Evolutionary conservation across 2,113 vertebrate genomes (phyloP), one percentile per base, ranked within the genome.

Genomic region (Zapornia atra): DNA sequence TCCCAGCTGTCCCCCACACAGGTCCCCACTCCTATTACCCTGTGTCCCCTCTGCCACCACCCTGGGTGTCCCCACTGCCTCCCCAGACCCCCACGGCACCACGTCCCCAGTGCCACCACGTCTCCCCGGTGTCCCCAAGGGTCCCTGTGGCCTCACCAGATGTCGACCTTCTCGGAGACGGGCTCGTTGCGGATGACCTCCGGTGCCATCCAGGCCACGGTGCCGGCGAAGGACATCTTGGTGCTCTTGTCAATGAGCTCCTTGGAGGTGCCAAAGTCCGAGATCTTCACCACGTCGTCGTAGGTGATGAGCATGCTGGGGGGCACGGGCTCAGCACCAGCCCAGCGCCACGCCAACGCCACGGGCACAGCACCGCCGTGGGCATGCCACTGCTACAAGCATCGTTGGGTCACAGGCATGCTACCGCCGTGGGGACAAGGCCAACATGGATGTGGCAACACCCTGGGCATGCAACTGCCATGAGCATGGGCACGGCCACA

Each of bases 191-290:
- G 98, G 92, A 99, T 99, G 84, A 99, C 99, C 96, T 99, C 99
- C 0, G 99, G 99, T 3, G 99, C 99, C 99, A 99, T 99, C 99
- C 99, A 99, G 97, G 99, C 99, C 97, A 99, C 99, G 2, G 99
- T 99, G 86, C 99, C 99, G 0, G 99, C 99, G 11, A 99, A 99
- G 53, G 99, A 99, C 99, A 99, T 99, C 98, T 99, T 99, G 96
- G 99, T 99, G 98, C 99, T 99, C 97, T 99, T 99, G 98, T 99
- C 99, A 25, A 98, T 99, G 94, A 99, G 98, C 94, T 99, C 99
- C 97, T 99, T 99, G 89, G 99, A 99, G 18, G 99, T 99, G 91
- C 99, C 99, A 42, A 99, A 99, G 96, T 99, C 99, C 4, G 99
- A 99, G 98, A 99, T 99, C 98, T 99, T 99, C 97, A 99, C 99